Conservation (phyloP, 92 coral and sea anemone genomes). For the Phenganax marumi region DNA sequence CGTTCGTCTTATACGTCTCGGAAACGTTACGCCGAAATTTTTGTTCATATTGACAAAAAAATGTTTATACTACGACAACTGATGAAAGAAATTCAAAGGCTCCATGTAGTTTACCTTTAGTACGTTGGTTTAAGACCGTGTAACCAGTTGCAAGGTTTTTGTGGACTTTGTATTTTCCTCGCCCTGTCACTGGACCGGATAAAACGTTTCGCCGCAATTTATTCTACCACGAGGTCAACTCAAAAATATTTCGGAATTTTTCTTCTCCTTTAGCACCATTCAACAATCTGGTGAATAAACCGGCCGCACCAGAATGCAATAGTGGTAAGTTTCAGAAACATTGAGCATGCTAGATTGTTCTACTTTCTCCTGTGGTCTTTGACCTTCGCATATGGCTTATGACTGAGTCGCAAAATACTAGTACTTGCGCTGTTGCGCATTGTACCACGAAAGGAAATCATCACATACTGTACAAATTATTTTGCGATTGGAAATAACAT, state of each 20-base stretch:
- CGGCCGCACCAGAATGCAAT: conserved; percentile 13
- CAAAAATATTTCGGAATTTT: background rate
- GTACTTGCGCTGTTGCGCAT: background rate
- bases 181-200: conserved; percentile 10
- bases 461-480: background rate
- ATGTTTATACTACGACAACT: too few relatives aligned
- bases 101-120: too few relatives aligned
- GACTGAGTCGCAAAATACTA: background rate
- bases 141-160: background rate
- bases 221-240: background rate
- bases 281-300: background rate
- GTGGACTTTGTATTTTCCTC: conserved; percentile 16
- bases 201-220: background rate
- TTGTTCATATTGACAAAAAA: too few relatives aligned
- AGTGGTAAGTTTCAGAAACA: conserved; percentile 21
- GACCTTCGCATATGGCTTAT: background rate
- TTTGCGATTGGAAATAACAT: background rate
- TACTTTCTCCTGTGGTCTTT: background rate
- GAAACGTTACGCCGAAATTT: too few relatives aligned
- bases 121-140: too few relatives aligned
- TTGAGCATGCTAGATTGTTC: conserved; percentile 4
- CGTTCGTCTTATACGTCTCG: too few relatives aligned
- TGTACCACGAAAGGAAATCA: conserved; percentile 6
- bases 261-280: conserved; percentile 16
- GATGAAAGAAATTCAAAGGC: too few relatives aligned